Evolutionary conservation across 2,888 invertebrate species (phyloP).

Genomic region (Heliconius hortense): DNA sequence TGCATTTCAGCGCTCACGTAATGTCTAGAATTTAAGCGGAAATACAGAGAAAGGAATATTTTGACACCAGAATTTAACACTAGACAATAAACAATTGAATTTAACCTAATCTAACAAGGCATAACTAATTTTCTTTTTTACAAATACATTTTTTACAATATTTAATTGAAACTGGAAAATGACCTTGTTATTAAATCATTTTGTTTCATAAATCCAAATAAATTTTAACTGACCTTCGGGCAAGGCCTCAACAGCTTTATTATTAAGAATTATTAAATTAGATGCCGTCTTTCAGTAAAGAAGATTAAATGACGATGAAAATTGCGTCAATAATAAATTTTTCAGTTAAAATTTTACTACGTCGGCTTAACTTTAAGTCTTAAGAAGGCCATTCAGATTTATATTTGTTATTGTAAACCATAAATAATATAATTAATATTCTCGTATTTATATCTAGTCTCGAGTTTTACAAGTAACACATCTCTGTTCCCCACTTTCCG

Average conservation of each 20-base stretch:
- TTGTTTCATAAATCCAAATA: slow-evolving; percentile 1
- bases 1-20: no score
- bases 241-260: slow-evolving; percentile 11
- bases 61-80: no score
- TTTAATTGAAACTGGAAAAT: neutral
- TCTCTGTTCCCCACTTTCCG: neutral
- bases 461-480: neutral
- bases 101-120: no score
- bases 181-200: neutral
- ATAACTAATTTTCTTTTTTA: neutral
- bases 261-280: slow-evolving; percentile 36
- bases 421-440: neutral
- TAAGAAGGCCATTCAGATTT: neutral
- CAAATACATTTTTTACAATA: neutral
- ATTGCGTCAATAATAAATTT: slow-evolving; percentile 9
- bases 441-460: neutral
- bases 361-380: neutral
- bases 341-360: neutral
- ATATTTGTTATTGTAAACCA: neutral
- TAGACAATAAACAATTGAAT: no score
- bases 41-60: no score
- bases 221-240: slow-evolving; percentile 5
- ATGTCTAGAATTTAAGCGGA: no score
- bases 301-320: slow-evolving; percentile 37
- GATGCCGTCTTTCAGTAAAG: slow-evolving; percentile 22